Evolutionary conservation across 1,140 invertebrate genomes (phyloP), one percentile per base, ranked within the genome.

Genomic region (Heterodera schachtii): DNA sequence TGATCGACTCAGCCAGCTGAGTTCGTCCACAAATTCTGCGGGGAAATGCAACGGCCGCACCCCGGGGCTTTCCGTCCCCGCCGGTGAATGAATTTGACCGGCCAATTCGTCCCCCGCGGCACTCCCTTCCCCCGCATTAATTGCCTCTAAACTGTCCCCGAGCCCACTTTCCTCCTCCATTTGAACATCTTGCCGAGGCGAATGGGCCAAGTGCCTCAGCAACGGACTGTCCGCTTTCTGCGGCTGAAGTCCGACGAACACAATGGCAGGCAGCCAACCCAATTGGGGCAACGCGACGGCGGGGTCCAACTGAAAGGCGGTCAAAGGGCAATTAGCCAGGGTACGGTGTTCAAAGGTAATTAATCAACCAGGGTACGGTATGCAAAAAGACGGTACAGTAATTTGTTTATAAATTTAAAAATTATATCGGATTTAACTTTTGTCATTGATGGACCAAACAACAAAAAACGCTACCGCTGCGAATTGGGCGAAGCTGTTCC

Each of bases 161-260:
- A 71, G 69, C 41, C 41, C 69, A 71, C 69, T 71, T 11, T 71
- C 69, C 21, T 46, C 69, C n/a, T 46, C 69, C n/a, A 31, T 41
- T n/a, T 43, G 69, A 46, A 19, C 49, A 8, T 11, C 49, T 11
- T 52, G 49, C 49, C 11, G 49, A 6, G 6, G 49, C 69, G 69
- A 46, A 71, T 71, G 16, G 13, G 9, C 11, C 31, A 31, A 31
- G 69, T 11, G 11, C 31, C 3, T 13, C n/a, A 41, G 44, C 41
- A 71, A 71, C 16, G 44, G 21, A 46, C 9, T 11, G 69, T 71
- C 9, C 69, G 31, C 69, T 21, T 11, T n/a, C 31, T 41, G 44
- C 4, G 69, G 69, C 19, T 71, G 69, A 46, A 71, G 69, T 46
- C 8, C 41, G 69, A 19, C 11, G 69, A 71, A 71, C 69, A 71